Evolutionary conservation across 2,888 invertebrate species (phyloP).

Genomic region (Philhelius pedissequus): DNA sequence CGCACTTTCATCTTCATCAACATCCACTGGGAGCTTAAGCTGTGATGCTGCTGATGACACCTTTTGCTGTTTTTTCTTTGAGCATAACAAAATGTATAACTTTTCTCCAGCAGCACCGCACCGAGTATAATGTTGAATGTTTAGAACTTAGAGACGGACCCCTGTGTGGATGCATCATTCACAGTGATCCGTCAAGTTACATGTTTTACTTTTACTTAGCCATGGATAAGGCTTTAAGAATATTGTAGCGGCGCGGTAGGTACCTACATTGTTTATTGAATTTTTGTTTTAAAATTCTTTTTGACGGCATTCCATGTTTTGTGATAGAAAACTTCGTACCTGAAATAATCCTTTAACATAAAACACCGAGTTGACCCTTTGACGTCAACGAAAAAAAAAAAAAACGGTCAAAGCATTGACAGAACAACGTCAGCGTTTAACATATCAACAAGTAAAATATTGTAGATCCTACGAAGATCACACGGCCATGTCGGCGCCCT

Average conservation of each 20-base stretch:
- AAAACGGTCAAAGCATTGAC: too few relatives aligned
- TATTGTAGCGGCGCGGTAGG: neutral
- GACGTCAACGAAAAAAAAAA: too few relatives aligned
- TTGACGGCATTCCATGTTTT: too few relatives aligned
- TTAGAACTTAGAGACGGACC: constrained; percentile 46
- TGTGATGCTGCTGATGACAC: constrained; percentile 42
- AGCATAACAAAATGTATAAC: constrained; percentile 38
- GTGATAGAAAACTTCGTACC: too few relatives aligned
- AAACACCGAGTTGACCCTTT: too few relatives aligned
- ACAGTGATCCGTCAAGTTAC: constrained; percentile 26
- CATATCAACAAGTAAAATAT: too few relatives aligned
- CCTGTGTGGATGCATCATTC: constrained; percentile 32
- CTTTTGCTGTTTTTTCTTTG: constrained; percentile 52
- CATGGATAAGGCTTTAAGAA: neutral
- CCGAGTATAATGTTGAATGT: neutral
- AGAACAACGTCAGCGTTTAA: too few relatives aligned
- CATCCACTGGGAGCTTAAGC: neutral
- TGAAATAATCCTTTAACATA: too few relatives aligned
- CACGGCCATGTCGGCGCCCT: too few relatives aligned
- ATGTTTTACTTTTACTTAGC: constrained; percentile 9
- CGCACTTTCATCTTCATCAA: constrained; percentile 50
- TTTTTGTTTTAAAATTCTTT: neutral
- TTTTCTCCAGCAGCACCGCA: too few relatives aligned
- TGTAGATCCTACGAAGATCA: too few relatives aligned
- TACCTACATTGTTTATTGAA: neutral